Conservation (phyloP, 2,113 vertebrate genomes). For the Nicator chloris region DNA sequence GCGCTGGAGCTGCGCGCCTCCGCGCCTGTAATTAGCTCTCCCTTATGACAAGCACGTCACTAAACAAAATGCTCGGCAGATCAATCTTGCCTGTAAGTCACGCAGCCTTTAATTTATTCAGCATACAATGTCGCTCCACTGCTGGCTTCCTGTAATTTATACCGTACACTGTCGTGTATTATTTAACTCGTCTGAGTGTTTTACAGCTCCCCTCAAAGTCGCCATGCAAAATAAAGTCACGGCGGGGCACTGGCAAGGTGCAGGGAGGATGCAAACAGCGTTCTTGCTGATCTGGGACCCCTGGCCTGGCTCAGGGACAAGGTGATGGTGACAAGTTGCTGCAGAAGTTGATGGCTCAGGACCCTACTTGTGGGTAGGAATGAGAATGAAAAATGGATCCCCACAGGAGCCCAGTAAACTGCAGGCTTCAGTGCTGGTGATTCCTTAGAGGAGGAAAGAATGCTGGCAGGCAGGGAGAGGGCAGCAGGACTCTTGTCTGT, state of each 20-base stretch:
- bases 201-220: slow-evolving; percentile 49
- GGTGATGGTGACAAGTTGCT: background rate
- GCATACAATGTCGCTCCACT: slow-evolving; percentile 50
- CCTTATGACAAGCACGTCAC: slow-evolving; percentile 50
- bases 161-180: slow-evolving; percentile 53
- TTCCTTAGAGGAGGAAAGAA: background rate
- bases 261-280: background rate
- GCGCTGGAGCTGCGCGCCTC: rapidly evolving
- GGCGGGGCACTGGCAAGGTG: background rate
- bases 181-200: slow-evolving; percentile 53
- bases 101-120: slow-evolving; percentile 65
- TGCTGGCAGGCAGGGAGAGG: rapidly evolving
- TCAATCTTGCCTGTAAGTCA: slow-evolving; percentile 50
- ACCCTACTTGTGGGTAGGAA: background rate
- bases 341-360: background rate
- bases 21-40: background rate
- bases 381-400: background rate
- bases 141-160: slow-evolving; percentile 58
- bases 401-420: background rate
- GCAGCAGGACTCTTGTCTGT: background rate
- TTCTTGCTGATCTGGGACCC: background rate
- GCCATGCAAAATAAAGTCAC: background rate
- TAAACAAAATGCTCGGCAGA: slow-evolving; percentile 53
- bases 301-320: background rate
- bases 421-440: background rate